phyloP scores from a whole-genome alignment of 2,797 vertebrate genomes.

The Ctenochaetus hawaiiensis region DNA sequence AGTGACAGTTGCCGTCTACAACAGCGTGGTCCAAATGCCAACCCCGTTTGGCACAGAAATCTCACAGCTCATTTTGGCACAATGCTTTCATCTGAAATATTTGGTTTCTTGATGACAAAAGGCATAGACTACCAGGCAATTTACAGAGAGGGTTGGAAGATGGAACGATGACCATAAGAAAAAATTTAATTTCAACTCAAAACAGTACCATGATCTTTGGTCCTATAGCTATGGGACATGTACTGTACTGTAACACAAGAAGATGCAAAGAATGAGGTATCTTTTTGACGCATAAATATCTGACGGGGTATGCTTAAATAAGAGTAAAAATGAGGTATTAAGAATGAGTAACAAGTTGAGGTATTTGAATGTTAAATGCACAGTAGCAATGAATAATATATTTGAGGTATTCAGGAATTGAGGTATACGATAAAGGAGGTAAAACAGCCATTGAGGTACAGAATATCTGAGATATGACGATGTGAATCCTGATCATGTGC shows the following conservation, averaged over 20 bases:
- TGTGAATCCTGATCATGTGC: constrained; percentile 57
- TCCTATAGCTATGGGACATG: constrained; percentile 71
- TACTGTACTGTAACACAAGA: constrained; percentile 59
- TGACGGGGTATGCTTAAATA: constrained; percentile 68
- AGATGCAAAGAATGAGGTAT: constrained; percentile 69
- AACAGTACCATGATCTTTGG: constrained; percentile 81
- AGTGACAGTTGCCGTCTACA: constrained; percentile 62
- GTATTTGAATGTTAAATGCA: constrained; percentile 73
- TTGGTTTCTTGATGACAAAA: constrained; percentile 76
- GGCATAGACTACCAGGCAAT: constrained; percentile 67
- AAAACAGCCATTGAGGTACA: constrained; percentile 32
- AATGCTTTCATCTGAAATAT: constrained; percentile 68
- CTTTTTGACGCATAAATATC: constrained; percentile 66
- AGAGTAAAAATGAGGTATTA: constrained; percentile 75
- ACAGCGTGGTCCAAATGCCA: constrained; percentile 69
- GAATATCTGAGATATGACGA: constrained; percentile 54
- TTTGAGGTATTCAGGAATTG: constrained; percentile 74
- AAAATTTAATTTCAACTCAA: constrained; percentile 33
- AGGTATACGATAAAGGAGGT: constrained; percentile 58
- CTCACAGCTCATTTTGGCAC: constrained; percentile 81
- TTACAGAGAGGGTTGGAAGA: constrained; percentile 59
- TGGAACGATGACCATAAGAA: constrained; percentile 42
- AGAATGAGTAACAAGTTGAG: constrained; percentile 69
- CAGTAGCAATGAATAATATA: constrained; percentile 63
- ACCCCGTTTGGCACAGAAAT: constrained; percentile 80